A percentile compares a stretch with the other conserved stretches of the same genome.
phyloP scores from a whole-genome alignment of 2,888 invertebrate genomes.

The Operophtera brumata region DNA sequence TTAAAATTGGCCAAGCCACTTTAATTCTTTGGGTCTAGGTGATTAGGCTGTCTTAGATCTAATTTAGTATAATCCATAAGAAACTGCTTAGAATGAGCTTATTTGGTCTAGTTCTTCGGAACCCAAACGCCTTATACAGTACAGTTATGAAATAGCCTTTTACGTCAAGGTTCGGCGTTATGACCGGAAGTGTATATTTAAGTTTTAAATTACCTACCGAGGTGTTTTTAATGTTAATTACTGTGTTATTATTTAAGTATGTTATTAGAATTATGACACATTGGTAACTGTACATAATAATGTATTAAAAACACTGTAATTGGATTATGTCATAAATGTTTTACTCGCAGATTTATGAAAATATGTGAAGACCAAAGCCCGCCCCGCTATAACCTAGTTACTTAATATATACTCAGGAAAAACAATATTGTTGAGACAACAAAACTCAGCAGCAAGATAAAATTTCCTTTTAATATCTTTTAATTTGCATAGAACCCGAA shows the following conservation, averaged over 20 bases:
- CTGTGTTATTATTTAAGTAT: no score
- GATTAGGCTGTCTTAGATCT: slow-evolving; percentile 13
- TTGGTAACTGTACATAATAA: not conserved
- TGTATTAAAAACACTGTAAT: no score
- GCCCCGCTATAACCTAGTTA: no score
- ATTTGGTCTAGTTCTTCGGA: slow-evolving; percentile 23
- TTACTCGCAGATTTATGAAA: not conserved
- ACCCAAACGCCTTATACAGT: slow-evolving; percentile 12
- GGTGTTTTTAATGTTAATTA: slow-evolving; percentile 5
- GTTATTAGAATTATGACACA: not conserved
- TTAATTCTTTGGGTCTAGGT: no score
- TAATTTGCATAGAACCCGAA: slow-evolving; percentile 29
- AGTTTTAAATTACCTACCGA: not conserved
- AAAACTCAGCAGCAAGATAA: no score
- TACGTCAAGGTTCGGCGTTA: slow-evolving; percentile 17
- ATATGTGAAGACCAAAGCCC: not conserved
- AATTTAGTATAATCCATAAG: slow-evolving; percentile 24
- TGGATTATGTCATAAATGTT: not conserved
- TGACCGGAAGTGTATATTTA: slow-evolving; percentile 20
- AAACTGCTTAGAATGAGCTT: slow-evolving; percentile 30
- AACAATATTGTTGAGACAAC: no score
- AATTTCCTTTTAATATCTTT: not conserved
- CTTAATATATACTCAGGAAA: no score
- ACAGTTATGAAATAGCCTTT: slow-evolving; percentile 18
- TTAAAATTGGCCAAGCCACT: no score